Conservation (phyloP, 2,113 vertebrate species). For the Morphnarchus princeps region DNA sequence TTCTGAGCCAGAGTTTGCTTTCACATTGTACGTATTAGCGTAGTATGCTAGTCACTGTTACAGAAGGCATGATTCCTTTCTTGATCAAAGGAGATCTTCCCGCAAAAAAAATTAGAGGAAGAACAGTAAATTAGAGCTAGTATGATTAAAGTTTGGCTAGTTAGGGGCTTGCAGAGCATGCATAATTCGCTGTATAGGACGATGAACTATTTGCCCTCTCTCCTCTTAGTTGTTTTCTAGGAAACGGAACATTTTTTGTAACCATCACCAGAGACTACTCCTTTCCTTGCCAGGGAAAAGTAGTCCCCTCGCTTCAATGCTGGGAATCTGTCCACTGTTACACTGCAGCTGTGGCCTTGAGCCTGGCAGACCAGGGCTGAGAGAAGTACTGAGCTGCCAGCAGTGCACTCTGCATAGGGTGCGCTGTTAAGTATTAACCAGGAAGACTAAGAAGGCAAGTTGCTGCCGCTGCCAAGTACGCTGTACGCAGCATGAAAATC, state of each 20-base stretch:
- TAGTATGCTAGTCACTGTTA: background rate
- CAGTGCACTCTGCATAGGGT: background rate
- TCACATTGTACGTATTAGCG: background rate
- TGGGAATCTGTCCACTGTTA: background rate
- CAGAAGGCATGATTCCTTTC: background rate
- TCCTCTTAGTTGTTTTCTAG: conserved; percentile 15
- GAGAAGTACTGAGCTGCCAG: background rate
- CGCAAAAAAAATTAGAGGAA: background rate
- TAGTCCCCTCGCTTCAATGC: background rate
- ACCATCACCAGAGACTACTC: background rate
- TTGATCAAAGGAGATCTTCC: background rate
- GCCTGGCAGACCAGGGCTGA: background rate
- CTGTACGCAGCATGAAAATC: background rate
- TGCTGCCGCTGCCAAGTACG: background rate
- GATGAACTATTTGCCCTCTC: background rate
- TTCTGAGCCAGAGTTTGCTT: background rate
- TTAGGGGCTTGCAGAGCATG: background rate
- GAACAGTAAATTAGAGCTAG: background rate
- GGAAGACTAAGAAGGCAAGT: background rate
- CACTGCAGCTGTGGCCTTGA: background rate
- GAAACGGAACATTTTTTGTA: background rate
- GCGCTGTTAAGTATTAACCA: background rate
- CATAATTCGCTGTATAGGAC: background rate
- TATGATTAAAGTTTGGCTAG: background rate
- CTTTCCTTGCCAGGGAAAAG: conserved; percentile 10